A percentile compares a stretch with the other conserved stretches of the same genome.
These are phyloP conservation scores for Scaptomyza parva DNA, from an alignment of 2,888 invertebrate genomes.

Conservation along the genomic window DNA sequence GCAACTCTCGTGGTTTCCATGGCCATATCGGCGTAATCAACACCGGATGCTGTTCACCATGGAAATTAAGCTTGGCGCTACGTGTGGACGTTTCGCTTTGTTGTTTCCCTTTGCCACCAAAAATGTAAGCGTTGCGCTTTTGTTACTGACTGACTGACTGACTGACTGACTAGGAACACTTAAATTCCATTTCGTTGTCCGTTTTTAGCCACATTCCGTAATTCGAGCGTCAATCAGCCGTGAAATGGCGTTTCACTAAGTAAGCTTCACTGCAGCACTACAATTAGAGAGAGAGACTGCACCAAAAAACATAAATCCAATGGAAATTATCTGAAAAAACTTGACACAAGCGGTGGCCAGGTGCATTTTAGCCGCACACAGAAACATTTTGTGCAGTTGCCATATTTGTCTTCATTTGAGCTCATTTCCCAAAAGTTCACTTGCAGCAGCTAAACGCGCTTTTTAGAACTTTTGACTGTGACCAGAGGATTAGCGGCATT, in stretches of 20 bases:
- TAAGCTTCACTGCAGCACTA: slow-evolving; percentile 35
- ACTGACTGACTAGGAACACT: slow-evolving; percentile 24
- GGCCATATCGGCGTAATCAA: slow-evolving; percentile 56
- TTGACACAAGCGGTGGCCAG: slow-evolving; percentile 38
- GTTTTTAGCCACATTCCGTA: slow-evolving; percentile 10
- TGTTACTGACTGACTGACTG: slow-evolving; percentile 21
- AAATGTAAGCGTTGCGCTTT: slow-evolving; percentile 10
- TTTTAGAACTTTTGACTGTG: slow-evolving; percentile 26
- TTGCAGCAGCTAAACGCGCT: slow-evolving; percentile 23
- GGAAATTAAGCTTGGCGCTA: slow-evolving; percentile 59
- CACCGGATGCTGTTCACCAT: slow-evolving; percentile 65
- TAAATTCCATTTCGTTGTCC: slow-evolving; percentile 37
- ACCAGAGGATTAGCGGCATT: slow-evolving; percentile 55
- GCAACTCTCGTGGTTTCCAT: slow-evolving; percentile 17
- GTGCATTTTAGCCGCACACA: slow-evolving; percentile 51
- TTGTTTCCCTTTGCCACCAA: neutral
- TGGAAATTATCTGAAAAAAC: no score
- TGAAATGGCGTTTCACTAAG: slow-evolving; percentile 31
- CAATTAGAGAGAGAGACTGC: slow-evolving; percentile 6
- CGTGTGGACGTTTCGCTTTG: slow-evolving; percentile 3
- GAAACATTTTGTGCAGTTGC: slow-evolving; percentile 28
- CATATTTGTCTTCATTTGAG: slow-evolving; percentile 70
- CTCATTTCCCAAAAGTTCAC: slow-evolving; percentile 28
- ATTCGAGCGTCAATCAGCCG: slow-evolving; percentile 46
- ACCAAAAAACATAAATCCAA: neutral